phyloP scores from a whole-genome alignment of 2,797 vertebrate species.

The Numenius phaeopus region DNA sequence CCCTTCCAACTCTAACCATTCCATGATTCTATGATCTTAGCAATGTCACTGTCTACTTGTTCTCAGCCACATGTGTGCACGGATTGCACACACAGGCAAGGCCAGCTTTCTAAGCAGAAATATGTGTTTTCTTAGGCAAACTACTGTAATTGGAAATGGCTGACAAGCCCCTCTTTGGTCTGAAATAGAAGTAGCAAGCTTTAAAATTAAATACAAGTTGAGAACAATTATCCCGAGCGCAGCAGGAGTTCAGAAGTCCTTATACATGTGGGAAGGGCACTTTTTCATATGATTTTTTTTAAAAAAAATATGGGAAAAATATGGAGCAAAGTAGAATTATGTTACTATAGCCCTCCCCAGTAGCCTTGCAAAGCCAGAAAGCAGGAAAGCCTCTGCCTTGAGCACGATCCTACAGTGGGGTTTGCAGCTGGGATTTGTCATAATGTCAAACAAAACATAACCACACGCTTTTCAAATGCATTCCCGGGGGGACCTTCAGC shows the following conservation, averaged over 20 bases:
- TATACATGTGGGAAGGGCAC: not conserved
- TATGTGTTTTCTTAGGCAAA: not conserved
- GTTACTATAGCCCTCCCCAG: not conserved
- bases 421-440: conserved; percentile 36
- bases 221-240: not conserved
- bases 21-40: not conserved
- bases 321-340: not conserved
- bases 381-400: not conserved
- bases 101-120: not conserved
- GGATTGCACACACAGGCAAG: not conserved
- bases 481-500: not conserved
- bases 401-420: fast-evolving
- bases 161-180: not conserved
- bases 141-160: not conserved
- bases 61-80: not conserved
- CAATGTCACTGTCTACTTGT: not conserved
- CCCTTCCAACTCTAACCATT: no score
- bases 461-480: not conserved
- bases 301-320: not conserved
- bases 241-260: conserved; percentile 7
- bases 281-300: not conserved
- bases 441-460: not conserved
- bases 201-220: conserved; percentile 36
- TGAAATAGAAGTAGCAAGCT: conserved; percentile 15
- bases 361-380: not conserved